Evolutionary conservation across 2,113 vertebrate genomes (phyloP), one percentile per base, ranked within the genome.

Genomic region (Taurulus bubalis): DNA sequence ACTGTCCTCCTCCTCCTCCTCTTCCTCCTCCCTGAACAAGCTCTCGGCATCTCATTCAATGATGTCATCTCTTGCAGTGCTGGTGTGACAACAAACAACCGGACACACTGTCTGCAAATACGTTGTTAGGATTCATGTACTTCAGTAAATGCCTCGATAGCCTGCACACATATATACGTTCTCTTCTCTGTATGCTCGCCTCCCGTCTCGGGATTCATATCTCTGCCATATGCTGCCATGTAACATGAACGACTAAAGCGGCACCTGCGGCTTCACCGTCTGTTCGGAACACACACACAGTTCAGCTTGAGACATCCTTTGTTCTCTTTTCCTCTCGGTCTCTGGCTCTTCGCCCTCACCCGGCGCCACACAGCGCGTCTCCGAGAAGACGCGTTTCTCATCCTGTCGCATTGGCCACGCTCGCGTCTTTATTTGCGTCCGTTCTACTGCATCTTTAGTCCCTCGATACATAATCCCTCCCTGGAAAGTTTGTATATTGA

Each of bases 191-290:
- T 36, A 1, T 34, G n/a, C 67, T 70, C 38, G 15, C 63, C 68
- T 77, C 68, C 36, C 59, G 3, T 70, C 68, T 70, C 62, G 11
- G 15, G 65, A 75, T 49, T 40, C 71, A 58, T 68, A 42, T 77
- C 63, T 70, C 56, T 12, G 45, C 83, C 83, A 86, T 89, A 78
- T 85, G 83, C 60, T 15, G 26, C 70, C n/a, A 56, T 32, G 65
- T 71, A 78, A 67, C 77, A 51, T 53, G 76, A 71, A 42, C 32
- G 11, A 72, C 67, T 60, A 1, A 77, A 68, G 75, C 11, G 64
- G 62, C 68, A 75, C 83, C 80, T 78, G 87, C 67, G 73, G 80
- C 73, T 83, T 45, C 77, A 11, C 73, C 77, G 20, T 80, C 83
- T 85, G 87, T 63, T 26, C 6, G 26, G 64, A 67, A 79, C 79